Evolutionary conservation across 1,140 invertebrate species (phyloP), one percentile per base, ranked within the genome.

Genomic region (Pygmarrhopalites habei): DNA sequence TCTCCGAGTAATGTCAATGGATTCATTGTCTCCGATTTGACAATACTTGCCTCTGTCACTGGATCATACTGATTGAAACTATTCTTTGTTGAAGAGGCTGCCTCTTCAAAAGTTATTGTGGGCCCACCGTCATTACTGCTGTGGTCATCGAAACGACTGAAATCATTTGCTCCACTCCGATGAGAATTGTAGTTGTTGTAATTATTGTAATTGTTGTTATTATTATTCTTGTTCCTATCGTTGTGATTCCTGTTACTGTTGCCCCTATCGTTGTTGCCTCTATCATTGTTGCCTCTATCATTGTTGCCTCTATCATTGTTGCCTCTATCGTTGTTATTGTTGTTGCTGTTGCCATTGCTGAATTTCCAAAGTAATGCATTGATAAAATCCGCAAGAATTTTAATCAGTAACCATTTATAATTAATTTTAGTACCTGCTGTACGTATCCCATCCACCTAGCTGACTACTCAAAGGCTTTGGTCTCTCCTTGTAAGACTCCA

Each of bases 391-490:
- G n/a, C n/a, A n/a, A n/a, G n/a, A n/a, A n/a, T n/a, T n/a, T n/a
- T n/a, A n/a, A n/a, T n/a, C n/a, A n/a, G n/a, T n/a, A n/a, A n/a
- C n/a, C n/a, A n/a, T n/a, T n/a, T n/a, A n/a, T n/a, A n/a, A n/a
- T n/a, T n/a, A n/a, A n/a, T n/a, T n/a, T n/a, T n/a, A n/a, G n/a
- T n/a, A n/a, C n/a, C n/a, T n/a, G n/a, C n/a, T n/a, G n/a, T n/a
- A 0, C 58, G 49, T 23, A 52, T 70, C 63, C 65, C 65, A 67
- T 7, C 69, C 65, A 12, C 69, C 69, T 12, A 67, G 29, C 53
- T 67, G 69, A 28, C 55, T 63, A 30, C 28, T 59, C 29, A 56
- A 23, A 56, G 53, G 53, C 25, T 56, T 56, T 19, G 53, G 53
- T 3, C 29, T 10, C 15, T 56, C 30, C 15, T 41, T 35, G 4